phyloP scores from a whole-genome alignment of 2,888 invertebrate species.

The Andrena hattorfiana region DNA sequence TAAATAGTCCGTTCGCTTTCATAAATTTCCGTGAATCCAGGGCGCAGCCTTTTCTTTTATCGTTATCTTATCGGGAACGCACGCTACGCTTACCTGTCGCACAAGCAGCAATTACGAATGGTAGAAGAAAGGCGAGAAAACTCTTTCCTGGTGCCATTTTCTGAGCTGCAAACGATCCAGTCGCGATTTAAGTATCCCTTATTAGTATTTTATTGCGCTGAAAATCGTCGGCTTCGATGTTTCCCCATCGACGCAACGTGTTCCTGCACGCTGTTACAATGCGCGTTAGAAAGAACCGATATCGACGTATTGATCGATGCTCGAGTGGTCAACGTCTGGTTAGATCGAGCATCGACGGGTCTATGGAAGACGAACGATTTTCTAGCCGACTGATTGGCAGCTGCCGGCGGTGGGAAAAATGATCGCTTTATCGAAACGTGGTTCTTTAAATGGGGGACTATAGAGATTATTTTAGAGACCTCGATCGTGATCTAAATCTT shows the following conservation, averaged over 20 bases:
- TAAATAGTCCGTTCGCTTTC: neutral
- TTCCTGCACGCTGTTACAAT: no score
- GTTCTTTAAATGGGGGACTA: constrained; percentile 53
- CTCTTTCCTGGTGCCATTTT: constrained; percentile 65
- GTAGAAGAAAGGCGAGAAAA: constrained; percentile 54
- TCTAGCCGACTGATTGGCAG: constrained; percentile 25
- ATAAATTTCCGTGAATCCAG: neutral
- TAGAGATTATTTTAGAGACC: neutral
- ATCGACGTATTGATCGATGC: neutral
- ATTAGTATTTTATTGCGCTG: no score
- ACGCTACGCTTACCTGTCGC: constrained; percentile 62
- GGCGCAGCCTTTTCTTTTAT: neutral
- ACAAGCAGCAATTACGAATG: constrained; percentile 48
- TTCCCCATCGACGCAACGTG: no score
- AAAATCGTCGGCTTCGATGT: no score
- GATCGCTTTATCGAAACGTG: constrained; percentile 39
- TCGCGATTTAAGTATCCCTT: no score
- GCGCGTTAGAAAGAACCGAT: neutral
- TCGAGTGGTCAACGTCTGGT: constrained; percentile 24
- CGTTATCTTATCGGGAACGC: constrained; percentile 32
- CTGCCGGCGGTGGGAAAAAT: constrained; percentile 29
- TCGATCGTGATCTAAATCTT: constrained; percentile 4
- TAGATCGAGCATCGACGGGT: constrained; percentile 26
- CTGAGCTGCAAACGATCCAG: constrained; percentile 41
- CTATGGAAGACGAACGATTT: constrained; percentile 37